Percentiles rank a stretch among this genome's conserved stretches.
These are phyloP conservation scores for Unio delphinus DNA, from an alignment of 2,888 invertebrate species.

Conservation along the genomic window DNA sequence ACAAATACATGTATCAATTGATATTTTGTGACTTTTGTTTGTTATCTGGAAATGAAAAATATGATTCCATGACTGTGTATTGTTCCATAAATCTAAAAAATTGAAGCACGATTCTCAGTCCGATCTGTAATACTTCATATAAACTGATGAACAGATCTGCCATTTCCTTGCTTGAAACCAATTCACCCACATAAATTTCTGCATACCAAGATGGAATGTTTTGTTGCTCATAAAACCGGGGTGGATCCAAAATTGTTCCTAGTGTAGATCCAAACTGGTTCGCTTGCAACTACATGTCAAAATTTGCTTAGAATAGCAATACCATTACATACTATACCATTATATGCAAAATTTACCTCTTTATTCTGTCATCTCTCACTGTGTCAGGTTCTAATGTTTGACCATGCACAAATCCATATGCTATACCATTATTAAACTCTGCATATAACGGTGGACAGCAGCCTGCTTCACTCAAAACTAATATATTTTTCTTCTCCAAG, in stretches of 20 bases:
- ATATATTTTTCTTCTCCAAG: conserved; percentile 76
- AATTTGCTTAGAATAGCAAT: not conserved
- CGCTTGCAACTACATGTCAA: not conserved
- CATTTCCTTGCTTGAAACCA: no score
- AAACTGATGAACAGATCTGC: no score
- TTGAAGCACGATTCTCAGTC: no score
- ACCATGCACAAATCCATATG: conserved; percentile 87
- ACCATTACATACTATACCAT: not conserved
- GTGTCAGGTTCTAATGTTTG: conserved; percentile 69
- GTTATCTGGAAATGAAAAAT: no score
- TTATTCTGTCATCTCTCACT: conserved; percentile 62
- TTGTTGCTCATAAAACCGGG: no score
- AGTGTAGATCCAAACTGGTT: not conserved
- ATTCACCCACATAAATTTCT: no score
- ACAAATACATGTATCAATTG: no score
- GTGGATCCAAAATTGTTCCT: no score
- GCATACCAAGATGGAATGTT: no score
- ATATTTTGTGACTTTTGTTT: no score
- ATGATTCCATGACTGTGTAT: fast-evolving
- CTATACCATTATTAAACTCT: conserved; percentile 93
- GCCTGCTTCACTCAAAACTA: conserved; percentile 75
- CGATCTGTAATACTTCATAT: no score
- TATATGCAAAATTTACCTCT: conserved; percentile 25
- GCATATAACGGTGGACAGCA: conserved; percentile 91
- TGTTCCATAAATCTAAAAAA: no score